A percentile compares a stretch with the other conserved stretches of the same genome.
Evolutionary conservation across 2,888 invertebrate species (phyloP).

Genomic region (Terebella lapidaria): DNA sequence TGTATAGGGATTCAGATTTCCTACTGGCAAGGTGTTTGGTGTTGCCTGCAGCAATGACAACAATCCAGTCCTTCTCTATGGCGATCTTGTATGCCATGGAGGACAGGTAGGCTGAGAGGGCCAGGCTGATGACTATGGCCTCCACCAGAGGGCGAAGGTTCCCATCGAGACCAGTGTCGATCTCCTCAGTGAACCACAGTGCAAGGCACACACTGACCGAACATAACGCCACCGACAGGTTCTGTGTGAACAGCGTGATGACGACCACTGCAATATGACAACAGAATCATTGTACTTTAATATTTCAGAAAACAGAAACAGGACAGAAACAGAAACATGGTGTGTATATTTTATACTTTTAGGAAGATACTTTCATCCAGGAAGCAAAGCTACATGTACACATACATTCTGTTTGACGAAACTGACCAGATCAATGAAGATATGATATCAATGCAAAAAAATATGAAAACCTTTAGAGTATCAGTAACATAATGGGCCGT

Average conservation of each 20-base stretch:
- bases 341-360: neutral
- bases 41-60: constrained; percentile 45
- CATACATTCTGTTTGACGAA: too few relatives aligned
- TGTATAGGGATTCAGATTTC: too few relatives aligned
- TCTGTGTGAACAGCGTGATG: constrained; percentile 53
- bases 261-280: constrained; percentile 55
- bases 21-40: constrained; percentile 48
- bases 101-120: constrained; percentile 29
- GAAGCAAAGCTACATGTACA: too few relatives aligned
- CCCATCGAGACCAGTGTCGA: neutral
- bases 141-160: neutral
- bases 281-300: too few relatives aligned
- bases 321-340: neutral
- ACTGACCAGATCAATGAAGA: too few relatives aligned
- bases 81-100: constrained; percentile 50
- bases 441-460: too few relatives aligned
- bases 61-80: constrained; percentile 56
- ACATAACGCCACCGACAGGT: constrained; percentile 51
- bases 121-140: constrained; percentile 17
- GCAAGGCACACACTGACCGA: constrained; percentile 49
- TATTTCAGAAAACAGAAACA: too few relatives aligned
- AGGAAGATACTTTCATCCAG: too few relatives aligned
- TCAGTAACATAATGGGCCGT: too few relatives aligned
- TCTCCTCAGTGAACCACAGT: constrained; percentile 23
- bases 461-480: too few relatives aligned